Conservation (phyloP, 2,797 vertebrate genomes). For the Poeciliopsis presidionis region DNA sequence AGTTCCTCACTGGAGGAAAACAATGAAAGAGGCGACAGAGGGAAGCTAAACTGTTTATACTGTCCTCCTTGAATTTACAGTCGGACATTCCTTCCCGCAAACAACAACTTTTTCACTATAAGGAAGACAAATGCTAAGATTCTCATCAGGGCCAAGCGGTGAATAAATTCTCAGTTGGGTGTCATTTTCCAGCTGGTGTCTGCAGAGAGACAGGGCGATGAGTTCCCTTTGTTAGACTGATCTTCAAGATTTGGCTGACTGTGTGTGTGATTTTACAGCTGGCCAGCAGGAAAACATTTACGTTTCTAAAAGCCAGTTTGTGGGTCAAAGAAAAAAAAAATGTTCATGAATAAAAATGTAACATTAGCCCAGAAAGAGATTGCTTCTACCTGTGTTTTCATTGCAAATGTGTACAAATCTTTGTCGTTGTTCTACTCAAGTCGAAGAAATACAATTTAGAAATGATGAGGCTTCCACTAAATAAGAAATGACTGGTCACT, state of each 20-base stretch:
- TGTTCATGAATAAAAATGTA: neutral
- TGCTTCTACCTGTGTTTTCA: no score
- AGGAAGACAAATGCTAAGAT: constrained; percentile 25
- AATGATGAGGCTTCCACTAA: no score
- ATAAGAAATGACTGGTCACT: no score
- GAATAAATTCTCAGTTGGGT: constrained; percentile 11
- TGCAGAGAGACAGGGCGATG: neutral
- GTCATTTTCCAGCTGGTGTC: constrained; percentile 24
- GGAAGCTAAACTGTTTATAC: constrained; percentile 13
- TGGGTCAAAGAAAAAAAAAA: neutral
- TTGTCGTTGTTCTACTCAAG: no score
- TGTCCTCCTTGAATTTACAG: neutral
- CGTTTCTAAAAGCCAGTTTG: neutral
- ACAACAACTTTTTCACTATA: constrained; percentile 7
- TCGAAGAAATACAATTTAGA: no score
- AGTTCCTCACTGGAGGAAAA: constrained; percentile 13
- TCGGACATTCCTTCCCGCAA: constrained; percentile 6
- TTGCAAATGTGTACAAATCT: no score
- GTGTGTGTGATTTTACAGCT: neutral
- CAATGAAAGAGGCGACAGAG: constrained; percentile 3
- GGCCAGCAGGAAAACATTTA: neutral
- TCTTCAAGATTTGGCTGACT: neutral
- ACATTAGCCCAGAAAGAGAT: neutral
- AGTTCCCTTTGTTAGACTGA: neutral
- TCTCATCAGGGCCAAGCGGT: neutral